These are phyloP conservation scores for Mesocricetus auratus DNA, from an alignment of 2,113 vertebrate genomes.

Conservation along the genomic window DNA sequence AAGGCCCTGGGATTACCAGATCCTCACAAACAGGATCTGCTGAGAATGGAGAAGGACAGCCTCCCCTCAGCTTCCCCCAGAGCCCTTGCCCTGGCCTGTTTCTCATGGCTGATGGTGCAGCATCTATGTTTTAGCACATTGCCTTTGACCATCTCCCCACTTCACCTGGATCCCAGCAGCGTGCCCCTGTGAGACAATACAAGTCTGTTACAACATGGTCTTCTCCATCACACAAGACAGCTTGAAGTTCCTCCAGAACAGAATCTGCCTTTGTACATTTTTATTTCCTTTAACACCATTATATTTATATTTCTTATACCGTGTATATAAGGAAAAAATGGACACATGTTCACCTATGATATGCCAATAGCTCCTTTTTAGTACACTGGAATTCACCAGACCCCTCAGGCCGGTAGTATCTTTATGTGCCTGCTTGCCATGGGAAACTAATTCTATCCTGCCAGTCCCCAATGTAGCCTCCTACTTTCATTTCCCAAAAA, in stretches of 20 bases:
- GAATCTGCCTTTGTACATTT: slow-evolving; percentile 31
- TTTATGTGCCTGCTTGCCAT: neutral
- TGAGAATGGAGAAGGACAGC: neutral
- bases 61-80: neutral
- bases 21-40: neutral
- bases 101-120: neutral
- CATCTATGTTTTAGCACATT: neutral
- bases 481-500: slow-evolving; percentile 22
- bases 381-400: neutral
- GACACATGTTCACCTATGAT: neutral
- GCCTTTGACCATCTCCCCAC: neutral
- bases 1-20: neutral
- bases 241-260: neutral
- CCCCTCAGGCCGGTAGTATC: neutral
- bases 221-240: neutral
- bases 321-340: neutral
- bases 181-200: neutral
- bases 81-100: neutral
- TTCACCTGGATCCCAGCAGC: neutral
- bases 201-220: neutral
- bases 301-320: neutral
- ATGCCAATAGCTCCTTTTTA: neutral
- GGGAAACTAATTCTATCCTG: neutral
- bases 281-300: slow-evolving; percentile 4
- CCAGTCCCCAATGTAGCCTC: neutral